Conservation (phyloP, 2,797 vertebrate genomes). For the Lithobates pipiens region DNA sequence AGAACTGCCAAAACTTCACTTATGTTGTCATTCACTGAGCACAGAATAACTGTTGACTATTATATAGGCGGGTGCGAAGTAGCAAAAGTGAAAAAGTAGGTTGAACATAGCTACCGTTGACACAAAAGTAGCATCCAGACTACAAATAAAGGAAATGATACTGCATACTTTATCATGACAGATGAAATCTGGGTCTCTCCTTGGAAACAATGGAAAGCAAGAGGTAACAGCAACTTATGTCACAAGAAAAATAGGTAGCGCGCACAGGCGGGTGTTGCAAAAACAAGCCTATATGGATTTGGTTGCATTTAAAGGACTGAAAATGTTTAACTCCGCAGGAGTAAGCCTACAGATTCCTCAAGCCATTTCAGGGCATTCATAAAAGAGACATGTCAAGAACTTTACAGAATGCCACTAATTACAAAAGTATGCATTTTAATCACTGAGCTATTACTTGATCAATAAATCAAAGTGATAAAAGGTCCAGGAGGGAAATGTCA, state of each 20-base stretch:
- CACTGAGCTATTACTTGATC: neutral
- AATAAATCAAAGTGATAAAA: conserved; percentile 8
- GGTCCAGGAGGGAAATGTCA: neutral
- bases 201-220: neutral
- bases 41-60: neutral
- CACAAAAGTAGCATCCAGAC: neutral
- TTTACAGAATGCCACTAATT: neutral
- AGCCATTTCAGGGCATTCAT: neutral
- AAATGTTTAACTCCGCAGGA: neutral
- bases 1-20: too few relatives aligned
- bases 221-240: neutral
- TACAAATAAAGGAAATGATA: neutral
- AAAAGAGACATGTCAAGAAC: neutral
- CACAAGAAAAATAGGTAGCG: neutral
- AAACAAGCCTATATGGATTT: too few relatives aligned
- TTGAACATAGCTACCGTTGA: neutral
- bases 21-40: too few relatives aligned
- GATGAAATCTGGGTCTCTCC: neutral
- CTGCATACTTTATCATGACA: neutral
- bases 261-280: too few relatives aligned
- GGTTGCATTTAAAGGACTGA: too few relatives aligned
- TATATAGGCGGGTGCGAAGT: too few relatives aligned
- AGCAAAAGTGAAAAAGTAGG: neutral
- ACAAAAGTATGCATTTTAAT: neutral
- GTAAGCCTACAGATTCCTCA: neutral